Base-by-base conservation (phyloP, 2,888 invertebrate species). In the Acanthosepion esculentum region DNA sequence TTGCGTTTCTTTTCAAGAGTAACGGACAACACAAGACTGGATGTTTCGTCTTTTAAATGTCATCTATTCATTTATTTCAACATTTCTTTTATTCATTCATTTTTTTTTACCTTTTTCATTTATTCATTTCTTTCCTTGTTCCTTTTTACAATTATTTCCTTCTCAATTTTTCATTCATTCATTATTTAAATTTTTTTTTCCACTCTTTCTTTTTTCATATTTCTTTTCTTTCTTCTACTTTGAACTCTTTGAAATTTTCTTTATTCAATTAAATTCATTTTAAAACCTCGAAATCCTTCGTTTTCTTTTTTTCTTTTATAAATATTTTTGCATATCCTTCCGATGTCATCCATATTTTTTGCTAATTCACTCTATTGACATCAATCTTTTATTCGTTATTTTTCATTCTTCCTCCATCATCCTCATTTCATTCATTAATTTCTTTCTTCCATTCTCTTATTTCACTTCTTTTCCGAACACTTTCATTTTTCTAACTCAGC, bases 121-220 rank as follows among this genome's bases (percentile, higher is more conserved):
- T n/a, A 12, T n/a, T 4, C n/a, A 7, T 29, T 29, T 12, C 0
- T n/a, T n/a, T n/a, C 8, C n/a, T 1, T n/a, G 7, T 10, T 0
- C 12, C 8, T 10, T 2, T 7, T 2, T 1, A 29, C 29, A 1
- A 29, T 64, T 64, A 8, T n/a, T 29, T 29, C 15, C 10, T 26
- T 26, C 23, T 26, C 8, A 5, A 8, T 26, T 26, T 64, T 78
- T 12, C 7, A 8, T n/a, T 78, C 78, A 10, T 78, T 78, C 29
- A n/a, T 10, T 8, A 29, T 78, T 78, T 12, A 7, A n/a, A n/a
- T n/a, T n/a, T n/a, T 29, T 10, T 3, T 8, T 29, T n/a, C 10
- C 8, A 8, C 0, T 29, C 1, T n/a, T n/a, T 10, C n/a, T 7
- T 41, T 41, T 41, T 41, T 41, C 41, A 12, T 8, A 29, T 78